These are phyloP conservation scores for Seriola aureovittata DNA, from an alignment of 2,113 vertebrate genomes.

Conservation along the genomic window DNA sequence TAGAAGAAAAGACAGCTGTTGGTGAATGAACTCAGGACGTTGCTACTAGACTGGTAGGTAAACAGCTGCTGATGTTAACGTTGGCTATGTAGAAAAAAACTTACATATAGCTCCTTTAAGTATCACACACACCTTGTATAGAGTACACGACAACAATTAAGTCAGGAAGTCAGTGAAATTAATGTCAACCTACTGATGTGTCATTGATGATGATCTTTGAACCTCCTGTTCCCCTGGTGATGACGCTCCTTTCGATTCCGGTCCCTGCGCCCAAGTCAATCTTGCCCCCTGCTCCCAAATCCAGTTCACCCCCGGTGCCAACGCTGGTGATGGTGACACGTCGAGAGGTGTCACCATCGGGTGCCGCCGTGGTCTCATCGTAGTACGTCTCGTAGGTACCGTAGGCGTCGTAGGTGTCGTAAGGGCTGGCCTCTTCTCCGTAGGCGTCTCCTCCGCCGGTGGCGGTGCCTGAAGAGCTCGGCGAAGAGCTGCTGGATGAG, in stretches of 20 bases:
- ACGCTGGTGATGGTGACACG: slow-evolving; percentile 66
- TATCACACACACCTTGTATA: too few species aligned
- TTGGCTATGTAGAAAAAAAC: too few species aligned
- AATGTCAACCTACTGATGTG: slow-evolving; percentile 70
- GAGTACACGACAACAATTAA: neutral
- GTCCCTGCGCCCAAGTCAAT: slow-evolving; percentile 61
- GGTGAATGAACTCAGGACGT: too few species aligned
- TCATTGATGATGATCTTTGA: slow-evolving; percentile 63
- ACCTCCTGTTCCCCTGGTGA: slow-evolving; percentile 51
- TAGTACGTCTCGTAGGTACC: slow-evolving; percentile 71
- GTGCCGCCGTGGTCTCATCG: slow-evolving; percentile 68
- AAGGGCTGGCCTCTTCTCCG: slow-evolving; percentile 45
- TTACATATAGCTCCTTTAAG: too few species aligned
- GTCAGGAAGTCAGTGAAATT: neutral
- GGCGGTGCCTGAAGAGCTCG: slow-evolving; percentile 33
- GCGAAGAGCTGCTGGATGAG: slow-evolving; percentile 22
- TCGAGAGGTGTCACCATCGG: slow-evolving; percentile 52
- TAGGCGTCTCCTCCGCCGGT: slow-evolving; percentile 44
- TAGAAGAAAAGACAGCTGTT: too few species aligned
- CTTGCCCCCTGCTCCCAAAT: slow-evolving; percentile 57
- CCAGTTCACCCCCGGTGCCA: slow-evolving; percentile 52
- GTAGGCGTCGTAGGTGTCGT: slow-evolving; percentile 71
- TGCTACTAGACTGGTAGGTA: too few species aligned
- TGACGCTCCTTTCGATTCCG: slow-evolving; percentile 53
- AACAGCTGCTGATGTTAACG: too few species aligned